Percentiles rank a stretch among this genome's conserved stretches.
These are phyloP conservation scores for Pristionchus arcanus DNA, from an alignment of 2,888 invertebrate genomes.

Conservation along the genomic window DNA sequence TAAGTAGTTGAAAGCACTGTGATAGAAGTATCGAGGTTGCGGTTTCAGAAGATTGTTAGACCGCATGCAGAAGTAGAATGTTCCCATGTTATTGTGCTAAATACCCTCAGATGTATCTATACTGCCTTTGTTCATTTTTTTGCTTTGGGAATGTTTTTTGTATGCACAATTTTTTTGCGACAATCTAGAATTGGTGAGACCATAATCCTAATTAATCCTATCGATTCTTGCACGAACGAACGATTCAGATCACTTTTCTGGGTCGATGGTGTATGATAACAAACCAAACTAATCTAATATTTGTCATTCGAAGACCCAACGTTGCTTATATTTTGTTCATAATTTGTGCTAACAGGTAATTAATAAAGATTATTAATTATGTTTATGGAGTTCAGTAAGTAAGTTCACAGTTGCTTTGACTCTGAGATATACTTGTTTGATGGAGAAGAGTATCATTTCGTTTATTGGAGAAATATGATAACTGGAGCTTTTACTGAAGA, in stretches of 20 bases:
- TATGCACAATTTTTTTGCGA: background rate
- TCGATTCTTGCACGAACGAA: background rate
- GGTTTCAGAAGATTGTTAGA: background rate
- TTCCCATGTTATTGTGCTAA: background rate
- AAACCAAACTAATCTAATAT: conserved; percentile 11
- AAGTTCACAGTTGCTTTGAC: background rate
- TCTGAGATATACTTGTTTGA: conserved; percentile 4
- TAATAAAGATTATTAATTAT: background rate
- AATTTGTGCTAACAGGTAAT: conserved; percentile 29
- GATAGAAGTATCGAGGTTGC: background rate
- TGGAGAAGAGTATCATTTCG: too few species aligned
- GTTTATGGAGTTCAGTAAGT: background rate
- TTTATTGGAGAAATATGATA: too few species aligned
- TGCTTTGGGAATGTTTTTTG: background rate
- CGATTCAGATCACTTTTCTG: conserved; percentile 9
- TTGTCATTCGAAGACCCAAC: background rate
- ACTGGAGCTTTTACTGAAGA: too few species aligned
- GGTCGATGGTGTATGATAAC: conserved; percentile 1
- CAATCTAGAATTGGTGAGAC: background rate
- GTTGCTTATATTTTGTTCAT: conserved; percentile 7
- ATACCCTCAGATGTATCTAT: conserved; percentile 6
- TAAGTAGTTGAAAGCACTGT: conserved; percentile 14
- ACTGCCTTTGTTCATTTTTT: background rate
- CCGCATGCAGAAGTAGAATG: background rate
- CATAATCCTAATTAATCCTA: background rate